Percentiles rank a stretch among this genome's conserved stretches.
Conservation (phyloP, 2,888 invertebrate genomes). For the Epinotia bilunana region DNA sequence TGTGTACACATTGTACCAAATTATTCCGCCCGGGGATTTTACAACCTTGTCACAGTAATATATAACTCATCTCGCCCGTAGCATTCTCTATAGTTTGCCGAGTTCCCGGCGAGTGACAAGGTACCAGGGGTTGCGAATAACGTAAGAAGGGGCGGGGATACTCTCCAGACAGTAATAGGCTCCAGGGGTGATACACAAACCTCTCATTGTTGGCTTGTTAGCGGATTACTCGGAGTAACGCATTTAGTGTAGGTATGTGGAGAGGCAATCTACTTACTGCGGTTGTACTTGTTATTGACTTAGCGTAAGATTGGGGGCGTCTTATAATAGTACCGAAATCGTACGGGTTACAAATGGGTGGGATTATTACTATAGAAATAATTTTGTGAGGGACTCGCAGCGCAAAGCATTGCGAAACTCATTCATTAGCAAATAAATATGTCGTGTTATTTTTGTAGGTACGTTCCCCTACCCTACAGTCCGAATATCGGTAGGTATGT, state of each 20-base stretch:
- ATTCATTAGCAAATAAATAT: background rate
- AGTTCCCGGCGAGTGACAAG: constrained; percentile 64
- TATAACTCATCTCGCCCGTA: constrained; percentile 48
- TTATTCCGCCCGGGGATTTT: constrained; percentile 64
- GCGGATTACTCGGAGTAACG: constrained; percentile 75
- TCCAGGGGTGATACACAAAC: constrained; percentile 78
- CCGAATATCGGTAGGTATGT: no score
- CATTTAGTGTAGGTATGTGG: constrained; percentile 63
- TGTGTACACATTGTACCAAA: constrained; percentile 77
- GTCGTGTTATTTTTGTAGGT: no score
- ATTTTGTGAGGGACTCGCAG: background rate
- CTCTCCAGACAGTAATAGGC: constrained; percentile 78
- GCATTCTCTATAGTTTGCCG: constrained; percentile 45
- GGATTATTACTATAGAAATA: constrained; percentile 1
- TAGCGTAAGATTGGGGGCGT: constrained; percentile 33
- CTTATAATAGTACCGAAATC: constrained; percentile 22
- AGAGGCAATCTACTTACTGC: constrained; percentile 66
- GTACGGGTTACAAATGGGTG: constrained; percentile 8
- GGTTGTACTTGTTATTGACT: constrained; percentile 44
- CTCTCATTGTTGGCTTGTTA: constrained; percentile 83
- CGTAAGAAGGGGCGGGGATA: constrained; percentile 75
- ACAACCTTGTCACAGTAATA: constrained; percentile 67
- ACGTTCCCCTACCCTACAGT: no score
- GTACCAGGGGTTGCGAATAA: constrained; percentile 64
- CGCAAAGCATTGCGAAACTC: background rate